Evolutionary conservation across 2,113 vertebrate species (phyloP).

Genomic region (Gorsachius goisagi): DNA sequence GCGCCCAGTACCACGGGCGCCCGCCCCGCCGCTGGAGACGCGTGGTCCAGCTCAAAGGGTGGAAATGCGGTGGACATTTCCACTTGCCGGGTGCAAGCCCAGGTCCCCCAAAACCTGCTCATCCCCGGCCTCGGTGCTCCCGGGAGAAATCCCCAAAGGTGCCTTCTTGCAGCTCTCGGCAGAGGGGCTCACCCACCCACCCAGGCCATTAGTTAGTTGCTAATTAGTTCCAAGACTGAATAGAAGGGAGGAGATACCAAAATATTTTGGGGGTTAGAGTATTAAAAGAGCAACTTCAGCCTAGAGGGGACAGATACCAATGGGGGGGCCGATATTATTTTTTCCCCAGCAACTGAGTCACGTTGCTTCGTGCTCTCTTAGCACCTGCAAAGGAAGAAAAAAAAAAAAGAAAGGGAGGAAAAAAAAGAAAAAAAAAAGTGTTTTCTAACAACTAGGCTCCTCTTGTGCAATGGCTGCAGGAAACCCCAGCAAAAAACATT

Average conservation of each 20-base stretch:
- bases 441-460: neutral
- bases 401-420: neutral
- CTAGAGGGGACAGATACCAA: neutral
- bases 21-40: fast-evolving
- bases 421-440: neutral
- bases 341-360: neutral
- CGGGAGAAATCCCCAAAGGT: neutral
- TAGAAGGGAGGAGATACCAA: neutral
- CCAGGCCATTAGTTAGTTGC: neutral
- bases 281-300: neutral
- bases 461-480: neutral
- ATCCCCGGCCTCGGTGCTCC: neutral
- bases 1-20: fast-evolving
- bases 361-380: neutral
- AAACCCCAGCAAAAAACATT: neutral
- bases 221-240: neutral
- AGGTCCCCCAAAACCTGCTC: neutral
- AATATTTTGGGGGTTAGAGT: neutral
- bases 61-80: neutral
- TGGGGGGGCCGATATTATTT: no score
- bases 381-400: neutral
- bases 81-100: neutral
- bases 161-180: fast-evolving
- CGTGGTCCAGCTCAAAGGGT: fast-evolving
- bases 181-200: neutral